Evolutionary conservation across 2,888 invertebrate species (phyloP).

Genomic region (Euzophera pinguis): DNA sequence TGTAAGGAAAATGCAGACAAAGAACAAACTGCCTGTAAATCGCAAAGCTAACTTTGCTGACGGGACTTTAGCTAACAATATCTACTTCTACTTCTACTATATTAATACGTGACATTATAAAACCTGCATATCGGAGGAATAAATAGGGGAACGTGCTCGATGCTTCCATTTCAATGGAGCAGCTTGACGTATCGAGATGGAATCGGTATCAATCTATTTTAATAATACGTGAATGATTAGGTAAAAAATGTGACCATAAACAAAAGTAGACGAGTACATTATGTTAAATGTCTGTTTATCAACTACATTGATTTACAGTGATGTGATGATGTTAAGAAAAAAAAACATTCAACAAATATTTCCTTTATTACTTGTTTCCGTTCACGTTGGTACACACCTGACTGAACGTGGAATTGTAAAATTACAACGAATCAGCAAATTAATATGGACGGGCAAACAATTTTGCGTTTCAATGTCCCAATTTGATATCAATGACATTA

Average conservation of each 20-base stretch:
- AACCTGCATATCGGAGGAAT: background rate
- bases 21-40: no score
- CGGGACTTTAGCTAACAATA: no score
- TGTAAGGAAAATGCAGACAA: no score
- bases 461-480: background rate
- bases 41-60: no score
- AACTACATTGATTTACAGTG: background rate
- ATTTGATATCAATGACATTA: background rate
- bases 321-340: background rate
- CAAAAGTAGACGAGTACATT: background rate
- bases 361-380: background rate
- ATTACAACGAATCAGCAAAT: background rate
- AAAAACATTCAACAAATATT: background rate
- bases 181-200: slow-evolving; percentile 15
- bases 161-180: background rate
- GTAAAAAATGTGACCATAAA: background rate
- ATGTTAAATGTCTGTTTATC: background rate
- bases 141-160: slow-evolving; percentile 3
- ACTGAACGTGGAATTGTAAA: background rate
- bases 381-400: slow-evolving; percentile 5
- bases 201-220: slow-evolving; percentile 15
- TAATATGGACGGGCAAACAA: background rate
- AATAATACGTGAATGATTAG: background rate
- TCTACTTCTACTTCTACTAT: no score
- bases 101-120: no score